phyloP scores from a whole-genome alignment of 37 sponge, comb jelly and placozoan species.

The Beroe ovata region DNA sequence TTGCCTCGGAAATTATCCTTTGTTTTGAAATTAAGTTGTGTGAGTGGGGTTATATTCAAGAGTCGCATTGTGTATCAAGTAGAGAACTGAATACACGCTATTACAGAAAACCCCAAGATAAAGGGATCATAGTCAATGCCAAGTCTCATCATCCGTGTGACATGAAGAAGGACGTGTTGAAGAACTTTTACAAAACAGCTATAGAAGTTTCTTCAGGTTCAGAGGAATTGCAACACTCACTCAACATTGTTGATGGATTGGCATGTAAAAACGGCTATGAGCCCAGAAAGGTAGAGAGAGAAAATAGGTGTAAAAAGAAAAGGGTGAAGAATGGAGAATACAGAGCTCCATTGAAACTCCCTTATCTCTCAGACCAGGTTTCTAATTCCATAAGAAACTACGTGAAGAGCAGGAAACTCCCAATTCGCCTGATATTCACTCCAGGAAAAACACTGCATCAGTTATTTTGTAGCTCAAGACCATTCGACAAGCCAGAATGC shows the following conservation, averaged over 20 bases:
- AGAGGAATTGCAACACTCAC: conserved; percentile 3
- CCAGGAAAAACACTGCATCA: neutral
- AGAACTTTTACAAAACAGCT: conserved; percentile 2
- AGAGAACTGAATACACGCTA: too few species aligned
- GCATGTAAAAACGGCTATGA: conserved; percentile 6
- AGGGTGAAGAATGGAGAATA: neutral
- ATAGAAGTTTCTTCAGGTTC: neutral
- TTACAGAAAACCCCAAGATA: conserved; percentile 12
- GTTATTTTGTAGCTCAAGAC: neutral
- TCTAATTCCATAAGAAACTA: neutral
- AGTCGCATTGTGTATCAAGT: too few species aligned
- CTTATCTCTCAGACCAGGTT: neutral
- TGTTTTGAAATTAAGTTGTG: too few species aligned
- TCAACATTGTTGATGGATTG: neutral
- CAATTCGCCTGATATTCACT: conserved; percentile 5
- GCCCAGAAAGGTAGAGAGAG: neutral
- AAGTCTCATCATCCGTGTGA: neutral
- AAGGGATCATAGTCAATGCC: neutral
- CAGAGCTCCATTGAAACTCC: conserved; percentile 6
- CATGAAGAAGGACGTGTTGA: neutral
- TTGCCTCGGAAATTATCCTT: too few species aligned
- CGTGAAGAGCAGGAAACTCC: neutral
- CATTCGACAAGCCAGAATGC: neutral
- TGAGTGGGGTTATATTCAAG: too few species aligned
- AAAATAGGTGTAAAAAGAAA: neutral